Evolutionary conservation across 2,113 vertebrate species (phyloP), one percentile per base, ranked within the genome.

Genomic region (Anseranas semipalmata): DNA sequence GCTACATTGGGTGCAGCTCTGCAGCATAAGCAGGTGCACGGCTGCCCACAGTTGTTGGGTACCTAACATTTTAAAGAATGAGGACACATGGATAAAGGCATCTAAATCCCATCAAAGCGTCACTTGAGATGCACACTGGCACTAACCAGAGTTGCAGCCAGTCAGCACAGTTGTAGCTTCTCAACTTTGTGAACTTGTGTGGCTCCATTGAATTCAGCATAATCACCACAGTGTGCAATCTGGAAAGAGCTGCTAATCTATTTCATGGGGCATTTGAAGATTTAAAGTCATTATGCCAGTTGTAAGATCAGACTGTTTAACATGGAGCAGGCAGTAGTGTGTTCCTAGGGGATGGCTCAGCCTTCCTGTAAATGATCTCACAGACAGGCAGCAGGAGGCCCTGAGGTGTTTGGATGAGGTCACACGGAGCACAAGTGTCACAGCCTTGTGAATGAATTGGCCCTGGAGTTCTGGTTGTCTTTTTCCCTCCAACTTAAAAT

Each of bases 161-260:
- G 28, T 14, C 63, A 53, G 39, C 28, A 33, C 8, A 30, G 17
- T 1, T 37, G 21, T 11, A 74, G 28, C 10, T 74, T 74, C 50
- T 78, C 46, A 50, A 7, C 21, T 63, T 15, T 43, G 22, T 59
- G 70, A 67, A 46, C 19, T 50, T 1, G 0, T 6, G 17, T 63
- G 65, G 9, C 65, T 81, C 10, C 37, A 32, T 0, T 74, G 56
- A 58, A 48, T 27, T 56, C 55, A 33, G 37, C 0, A 0, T 67
- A 33, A 52, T 24, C 22, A n/a, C 20, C 0, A 0, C 11, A 14
- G 12, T 20, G 30, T 12, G 20, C 30, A n/a, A 10, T 5, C 15
- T 2, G 3, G 52, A 56, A 59, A 0, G 28, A 50, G 21, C 0
- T 67, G 65, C 22, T 66, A 7, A 7, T 24, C 32, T 19, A 3